Base-by-base conservation (phyloP, 2,113 vertebrate species). In the Lepidothrix coronata region DNA sequence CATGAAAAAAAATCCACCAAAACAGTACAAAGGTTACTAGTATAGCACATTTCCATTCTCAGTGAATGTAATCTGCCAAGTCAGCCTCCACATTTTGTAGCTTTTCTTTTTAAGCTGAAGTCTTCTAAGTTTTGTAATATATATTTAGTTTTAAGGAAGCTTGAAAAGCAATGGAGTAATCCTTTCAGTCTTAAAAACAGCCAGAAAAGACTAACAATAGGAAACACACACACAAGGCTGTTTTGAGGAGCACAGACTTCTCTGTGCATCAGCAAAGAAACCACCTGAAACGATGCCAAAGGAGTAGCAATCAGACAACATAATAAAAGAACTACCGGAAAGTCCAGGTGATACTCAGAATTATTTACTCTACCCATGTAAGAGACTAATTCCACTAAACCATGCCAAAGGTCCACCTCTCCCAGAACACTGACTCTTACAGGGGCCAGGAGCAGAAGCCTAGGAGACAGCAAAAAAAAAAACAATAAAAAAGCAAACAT, bases 401-500 rank as follows among this genome's bases (percentile, higher is more conserved):
- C 55, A 46, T 41, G 25, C 44, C 41, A 66, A 55, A 71, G 54
- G 39, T 41, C 46, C 51, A 37, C 11, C 33, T 46, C 57, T 43
- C 12, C 62, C 78, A 49, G n/a, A 89, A n/a, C 70, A 31, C 35
- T 24, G 39, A 78, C 46, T 84, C 15, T 18, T 20, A 55, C 7
- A 67, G 49, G 2, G 18, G 12, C 44, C 65, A 72, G 30, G 2
- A 89, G 46, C n/a, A 83, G 44, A 24, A 30, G 11, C 17, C 70
- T 12, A 54, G 55, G 43, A 83, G 66, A 86, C 9, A 66, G 59
- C 57, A 78, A 22, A 83, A 65, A 11, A 67, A 49, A 49, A 35
- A 2, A 3, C 31, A 58, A 25, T 33, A 46, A 25, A 46, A 30
- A 2, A 14, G 17, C 35, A 65, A 65, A 57, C 1, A 0, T 18